These are phyloP conservation scores for Bombus ignitus DNA, from an alignment of 1,140 invertebrate species.

Conservation along the genomic window DNA sequence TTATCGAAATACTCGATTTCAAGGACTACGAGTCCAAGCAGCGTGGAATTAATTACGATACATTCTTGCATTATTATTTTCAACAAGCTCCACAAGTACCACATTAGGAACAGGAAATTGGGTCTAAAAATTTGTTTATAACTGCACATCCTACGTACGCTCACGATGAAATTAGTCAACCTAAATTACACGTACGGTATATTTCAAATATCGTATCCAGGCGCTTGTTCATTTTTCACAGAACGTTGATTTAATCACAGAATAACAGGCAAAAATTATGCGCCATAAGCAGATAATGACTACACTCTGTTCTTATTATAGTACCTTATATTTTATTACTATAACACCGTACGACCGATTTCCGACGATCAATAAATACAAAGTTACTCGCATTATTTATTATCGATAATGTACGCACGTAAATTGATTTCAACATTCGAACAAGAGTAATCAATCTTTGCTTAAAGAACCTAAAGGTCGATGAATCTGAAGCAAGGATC, in stretches of 20 bases:
- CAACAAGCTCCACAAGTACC: background rate
- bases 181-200: background rate
- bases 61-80: background rate
- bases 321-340: too few species aligned
- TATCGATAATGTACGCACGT: background rate
- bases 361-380: background rate
- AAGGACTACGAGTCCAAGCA: slow-evolving; percentile 13
- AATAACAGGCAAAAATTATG: background rate
- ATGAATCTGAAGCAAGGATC: background rate
- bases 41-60: slow-evolving; percentile 14
- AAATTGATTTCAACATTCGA: background rate
- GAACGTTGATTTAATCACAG: background rate
- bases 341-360: background rate
- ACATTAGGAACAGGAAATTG: background rate
- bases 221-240: background rate
- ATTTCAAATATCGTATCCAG: background rate
- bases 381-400: background rate
- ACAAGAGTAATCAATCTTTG: background rate
- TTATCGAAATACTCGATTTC: slow-evolving; percentile 7
- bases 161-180: background rate
- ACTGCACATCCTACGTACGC: background rate
- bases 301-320: background rate
- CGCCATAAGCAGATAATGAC: too few species aligned
- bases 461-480: background rate
- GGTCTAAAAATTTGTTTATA: background rate